Base-by-base conservation (phyloP, 92 coral and sea anemone genomes). In the Virgularia gustaviana region DNA sequence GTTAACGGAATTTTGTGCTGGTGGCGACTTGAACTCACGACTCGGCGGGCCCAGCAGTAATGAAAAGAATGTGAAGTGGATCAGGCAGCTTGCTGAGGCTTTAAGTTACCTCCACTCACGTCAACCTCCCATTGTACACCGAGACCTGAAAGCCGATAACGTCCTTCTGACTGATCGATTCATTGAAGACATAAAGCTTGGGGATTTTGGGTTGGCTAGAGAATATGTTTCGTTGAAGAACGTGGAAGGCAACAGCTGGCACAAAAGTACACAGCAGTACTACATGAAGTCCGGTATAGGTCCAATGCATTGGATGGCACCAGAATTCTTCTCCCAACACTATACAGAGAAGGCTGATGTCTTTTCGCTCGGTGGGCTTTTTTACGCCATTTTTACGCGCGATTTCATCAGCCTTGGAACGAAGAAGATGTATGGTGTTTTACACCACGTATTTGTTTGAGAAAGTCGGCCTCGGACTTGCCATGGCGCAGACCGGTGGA, bases 81-180 rank as follows among this genome's bases (percentile, higher is more conserved):
- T 90, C 72, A 43, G 55, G 4, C 92, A 90, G 51, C 75, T 91
- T 37, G 66, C 97, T 2, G 85, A 87, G n/a, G 97, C 91, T 4
- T 47, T 24, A 1, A 42, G 78, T 39, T 80, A 83, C 41, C 70
- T 87, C 22, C 90, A 75, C 44, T 79, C 83, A 0, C 27, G 42
- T 11, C 27, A 33, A 4, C n/a, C n/a, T n/a, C n/a, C n/a, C n/a
- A 79, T 85, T 49, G 84, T 87, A 39, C 90, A 90, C 54, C 87
- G 95, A 15, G 95, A 88, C 53, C 60, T 88, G 66, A 90, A 90
- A 56, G 81, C 96, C 29, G 96, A 90, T 59, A 90, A 91, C 42
- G 77, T 91, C 29, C 71, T 91, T 15, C 65, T 91, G 39, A 63
- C 84, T 18, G n/a, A n/a, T n/a, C n/a, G n/a, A n/a, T 57, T 67